Evolutionary conservation across 2,113 vertebrate genomes (phyloP).

Genomic region (Xiphophorus couchianus): DNA sequence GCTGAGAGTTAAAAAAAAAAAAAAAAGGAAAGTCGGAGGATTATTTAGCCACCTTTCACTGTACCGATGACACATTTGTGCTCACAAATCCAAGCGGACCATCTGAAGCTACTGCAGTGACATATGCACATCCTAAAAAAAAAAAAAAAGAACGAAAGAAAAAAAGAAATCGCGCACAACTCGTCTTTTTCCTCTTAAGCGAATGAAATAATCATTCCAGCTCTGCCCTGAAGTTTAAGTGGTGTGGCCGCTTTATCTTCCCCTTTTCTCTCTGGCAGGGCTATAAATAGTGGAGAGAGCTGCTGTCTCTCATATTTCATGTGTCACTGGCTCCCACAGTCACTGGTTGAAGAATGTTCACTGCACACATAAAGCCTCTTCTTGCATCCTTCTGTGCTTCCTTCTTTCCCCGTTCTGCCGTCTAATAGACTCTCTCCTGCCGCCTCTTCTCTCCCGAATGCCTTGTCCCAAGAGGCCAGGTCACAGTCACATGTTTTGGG

Average conservation of each 20-base stretch:
- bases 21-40: slow-evolving; percentile 1
- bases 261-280: slow-evolving; percentile 50
- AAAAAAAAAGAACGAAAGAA: too few relatives aligned
- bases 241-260: slow-evolving; percentile 50
- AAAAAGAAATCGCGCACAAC: slow-evolving; percentile 16
- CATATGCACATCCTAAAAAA: slow-evolving; percentile 30
- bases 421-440: slow-evolving; percentile 16
- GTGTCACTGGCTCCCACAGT: slow-evolving; percentile 76
- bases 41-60: slow-evolving; percentile 24
- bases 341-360: slow-evolving; percentile 65
- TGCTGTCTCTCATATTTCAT: slow-evolving; percentile 81
- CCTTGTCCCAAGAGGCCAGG: slow-evolving; percentile 5
- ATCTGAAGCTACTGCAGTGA: slow-evolving; percentile 14
- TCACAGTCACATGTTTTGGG: slow-evolving; percentile 9
- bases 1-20: slow-evolving; percentile 8
- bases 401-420: slow-evolving; percentile 18
- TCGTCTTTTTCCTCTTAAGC: slow-evolving; percentile 36
- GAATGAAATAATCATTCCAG: slow-evolving; percentile 54
- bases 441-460: neutral
- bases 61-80: neutral
- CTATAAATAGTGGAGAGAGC: slow-evolving; percentile 78
- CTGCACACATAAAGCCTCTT: slow-evolving; percentile 48
- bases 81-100: slow-evolving; percentile 3
- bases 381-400: slow-evolving; percentile 47
- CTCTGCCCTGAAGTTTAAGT: slow-evolving; percentile 60